phyloP scores from a whole-genome alignment of 2,797 vertebrate species.

The Crocidura indochinensis region DNA sequence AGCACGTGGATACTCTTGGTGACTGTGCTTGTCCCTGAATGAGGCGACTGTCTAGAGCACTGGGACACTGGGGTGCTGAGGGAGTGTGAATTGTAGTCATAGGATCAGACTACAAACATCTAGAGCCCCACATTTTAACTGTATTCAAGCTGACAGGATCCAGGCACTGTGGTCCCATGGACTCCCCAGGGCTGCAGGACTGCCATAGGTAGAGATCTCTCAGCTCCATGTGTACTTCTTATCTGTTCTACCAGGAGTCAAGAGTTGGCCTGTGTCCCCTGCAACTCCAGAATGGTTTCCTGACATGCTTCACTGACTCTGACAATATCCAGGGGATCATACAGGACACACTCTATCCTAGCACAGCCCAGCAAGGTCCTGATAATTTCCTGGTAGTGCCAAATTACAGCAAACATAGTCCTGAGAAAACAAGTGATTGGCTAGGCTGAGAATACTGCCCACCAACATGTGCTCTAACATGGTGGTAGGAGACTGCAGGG shows the following conservation, averaged over 20 bases:
- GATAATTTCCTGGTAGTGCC: not conserved
- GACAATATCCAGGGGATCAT: not conserved
- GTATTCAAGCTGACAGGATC: not conserved
- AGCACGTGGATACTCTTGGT: too few species aligned
- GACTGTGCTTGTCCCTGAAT: too few species aligned
- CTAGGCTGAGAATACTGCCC: not conserved
- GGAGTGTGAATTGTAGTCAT: not conserved
- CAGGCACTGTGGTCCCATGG: not conserved
- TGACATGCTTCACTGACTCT: not conserved
- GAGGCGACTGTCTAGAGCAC: accelerated
- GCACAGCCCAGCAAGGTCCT: not conserved
- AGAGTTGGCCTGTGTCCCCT: not conserved
- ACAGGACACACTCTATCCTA: not conserved
- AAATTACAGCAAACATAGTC: not conserved
- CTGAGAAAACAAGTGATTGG: conserved; percentile 7
- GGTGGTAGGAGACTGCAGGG: accelerated
- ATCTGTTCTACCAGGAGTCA: not conserved
- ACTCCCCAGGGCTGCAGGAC: too few species aligned
- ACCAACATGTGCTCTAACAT: not conserved
- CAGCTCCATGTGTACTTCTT: not conserved
- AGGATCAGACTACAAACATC: not conserved
- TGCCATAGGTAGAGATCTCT: not conserved
- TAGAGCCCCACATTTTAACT: not conserved
- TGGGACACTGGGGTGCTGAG: too few species aligned
- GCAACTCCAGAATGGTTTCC: not conserved